These are phyloP conservation scores for Loxodonta africana DNA, from an alignment of 2,113 vertebrate species.

Conservation along the genomic window DNA sequence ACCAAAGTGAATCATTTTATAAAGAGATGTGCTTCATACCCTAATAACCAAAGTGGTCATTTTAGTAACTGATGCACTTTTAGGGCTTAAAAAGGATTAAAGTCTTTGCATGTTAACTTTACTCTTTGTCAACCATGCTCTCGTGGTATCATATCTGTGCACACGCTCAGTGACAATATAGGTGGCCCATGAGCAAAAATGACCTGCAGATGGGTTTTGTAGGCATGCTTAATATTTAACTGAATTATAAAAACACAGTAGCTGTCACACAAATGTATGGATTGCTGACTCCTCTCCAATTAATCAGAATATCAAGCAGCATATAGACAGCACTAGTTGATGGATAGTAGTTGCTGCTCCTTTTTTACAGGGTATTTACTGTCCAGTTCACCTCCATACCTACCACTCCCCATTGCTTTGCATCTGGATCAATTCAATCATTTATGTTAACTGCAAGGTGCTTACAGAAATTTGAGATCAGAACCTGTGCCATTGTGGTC, in stretches of 20 bases:
- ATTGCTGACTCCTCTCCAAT: not conserved
- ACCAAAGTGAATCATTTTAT: constrained; percentile 5
- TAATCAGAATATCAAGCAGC: not conserved
- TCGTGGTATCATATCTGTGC: not conserved
- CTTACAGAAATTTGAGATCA: not conserved
- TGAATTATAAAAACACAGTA: not conserved
- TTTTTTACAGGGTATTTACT: not conserved
- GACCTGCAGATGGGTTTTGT: not conserved
- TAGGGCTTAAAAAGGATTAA: not conserved
- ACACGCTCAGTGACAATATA: not conserved
- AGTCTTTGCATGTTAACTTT: not conserved
- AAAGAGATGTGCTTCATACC: not conserved
- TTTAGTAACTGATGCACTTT: not conserved
- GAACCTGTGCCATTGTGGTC: not conserved
- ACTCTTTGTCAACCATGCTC: not conserved
- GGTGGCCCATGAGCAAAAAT: not conserved
- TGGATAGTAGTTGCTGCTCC: not conserved
- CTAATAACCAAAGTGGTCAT: not conserved
- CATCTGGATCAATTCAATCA: not conserved
- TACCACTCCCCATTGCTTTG: not conserved
- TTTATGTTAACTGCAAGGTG: not conserved
- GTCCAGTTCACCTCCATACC: not conserved
- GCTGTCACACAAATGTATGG: not conserved
- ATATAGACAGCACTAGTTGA: not conserved
- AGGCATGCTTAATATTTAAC: not conserved